phyloP scores from a whole-genome alignment of 2,113 vertebrate genomes.

The Acrocephalus kingi region DNA sequence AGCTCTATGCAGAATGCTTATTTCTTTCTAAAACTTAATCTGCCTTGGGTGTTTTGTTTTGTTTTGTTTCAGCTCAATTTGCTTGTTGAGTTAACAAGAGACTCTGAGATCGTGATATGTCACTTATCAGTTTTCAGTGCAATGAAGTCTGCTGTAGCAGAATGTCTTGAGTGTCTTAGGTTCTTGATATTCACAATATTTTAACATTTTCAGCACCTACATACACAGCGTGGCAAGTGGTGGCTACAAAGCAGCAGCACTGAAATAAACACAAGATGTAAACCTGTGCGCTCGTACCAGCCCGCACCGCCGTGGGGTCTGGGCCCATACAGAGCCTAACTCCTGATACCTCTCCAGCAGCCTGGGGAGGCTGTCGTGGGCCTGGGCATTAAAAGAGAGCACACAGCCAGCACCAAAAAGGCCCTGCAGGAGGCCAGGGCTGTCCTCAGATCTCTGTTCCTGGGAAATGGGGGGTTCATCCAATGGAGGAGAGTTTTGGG shows the following conservation, averaged over 20 bases:
- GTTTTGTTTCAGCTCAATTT: constrained; percentile 30
- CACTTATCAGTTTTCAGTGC: constrained; percentile 12
- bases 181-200: constrained; percentile 20
- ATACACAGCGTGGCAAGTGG: background rate
- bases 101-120: constrained; percentile 6
- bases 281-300: background rate
- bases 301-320: background rate
- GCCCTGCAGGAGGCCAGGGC: fast-evolving
- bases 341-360: fast-evolving
- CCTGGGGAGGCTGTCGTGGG: fast-evolving
- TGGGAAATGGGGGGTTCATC: background rate
- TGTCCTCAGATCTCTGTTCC: background rate
- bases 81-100: constrained; percentile 19
- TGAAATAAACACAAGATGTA: background rate
- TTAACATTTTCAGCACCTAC: constrained; percentile 16
- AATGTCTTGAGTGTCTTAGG: background rate
- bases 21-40: background rate
- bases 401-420: background rate
- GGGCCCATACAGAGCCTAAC: fast-evolving
- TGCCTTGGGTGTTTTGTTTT: constrained; percentile 5
- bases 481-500: fast-evolving
- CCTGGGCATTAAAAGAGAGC: background rate
- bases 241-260: background rate
- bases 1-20: background rate
- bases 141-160: constrained; percentile 19